These are phyloP conservation scores for Schlechtendalia chinensis DNA, from an alignment of 1,140 invertebrate species.

Conservation along the genomic window DNA sequence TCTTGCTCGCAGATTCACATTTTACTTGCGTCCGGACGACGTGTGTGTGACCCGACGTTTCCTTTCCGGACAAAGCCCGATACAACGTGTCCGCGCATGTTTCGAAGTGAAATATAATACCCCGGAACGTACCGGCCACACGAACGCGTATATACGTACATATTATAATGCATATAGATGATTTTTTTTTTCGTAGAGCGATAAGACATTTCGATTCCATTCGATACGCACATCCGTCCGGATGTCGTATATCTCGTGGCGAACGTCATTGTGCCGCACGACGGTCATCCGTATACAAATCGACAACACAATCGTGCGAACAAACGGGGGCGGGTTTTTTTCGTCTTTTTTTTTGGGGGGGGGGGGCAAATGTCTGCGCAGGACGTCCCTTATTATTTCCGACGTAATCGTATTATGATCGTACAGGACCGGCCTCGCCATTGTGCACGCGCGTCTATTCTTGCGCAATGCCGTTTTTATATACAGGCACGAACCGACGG, in stretches of 20 bases:
- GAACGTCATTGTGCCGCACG: not conserved
- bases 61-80: not conserved
- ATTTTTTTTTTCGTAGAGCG: too few relatives aligned
- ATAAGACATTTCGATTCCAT: not conserved
- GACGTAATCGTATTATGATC: too few relatives aligned
- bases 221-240: constrained; percentile 6
- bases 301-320: not conserved
- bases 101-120: not conserved
- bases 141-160: not conserved
- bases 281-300: not conserved
- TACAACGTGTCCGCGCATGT: not conserved
- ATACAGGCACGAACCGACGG: too few relatives aligned
- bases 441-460: not conserved
- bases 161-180: not conserved
- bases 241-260: not conserved
- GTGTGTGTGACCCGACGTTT: not conserved
- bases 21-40: not conserved
- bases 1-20: not conserved
- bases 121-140: not conserved
- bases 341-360: too few relatives aligned
- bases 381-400: too few relatives aligned
- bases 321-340: too few relatives aligned
- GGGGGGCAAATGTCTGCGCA: too few relatives aligned
- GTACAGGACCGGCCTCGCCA: not conserved
- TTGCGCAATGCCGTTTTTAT: not conserved